phyloP scores from a whole-genome alignment of 2,113 vertebrate species.

The Dicerorhinus sumatrensis region DNA sequence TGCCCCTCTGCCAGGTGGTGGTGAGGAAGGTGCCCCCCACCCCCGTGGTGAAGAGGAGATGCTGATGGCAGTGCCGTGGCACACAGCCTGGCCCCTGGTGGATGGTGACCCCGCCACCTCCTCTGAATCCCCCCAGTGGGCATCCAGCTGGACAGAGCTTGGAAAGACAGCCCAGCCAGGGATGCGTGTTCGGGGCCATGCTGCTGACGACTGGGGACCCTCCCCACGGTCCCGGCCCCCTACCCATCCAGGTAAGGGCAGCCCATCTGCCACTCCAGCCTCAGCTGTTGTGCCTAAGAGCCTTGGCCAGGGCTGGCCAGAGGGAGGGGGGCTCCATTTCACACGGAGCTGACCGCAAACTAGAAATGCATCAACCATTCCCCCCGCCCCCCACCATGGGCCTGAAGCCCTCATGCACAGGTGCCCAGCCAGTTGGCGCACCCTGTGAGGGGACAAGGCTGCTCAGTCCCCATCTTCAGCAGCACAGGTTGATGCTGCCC shows the following conservation, averaged over 20 bases:
- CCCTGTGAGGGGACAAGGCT: neutral
- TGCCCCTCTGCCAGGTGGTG: neutral
- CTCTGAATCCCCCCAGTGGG: neutral
- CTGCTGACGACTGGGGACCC: neutral
- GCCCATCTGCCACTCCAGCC: neutral
- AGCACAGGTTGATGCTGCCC: too few species aligned
- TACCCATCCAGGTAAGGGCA: neutral
- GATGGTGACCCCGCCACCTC: neutral
- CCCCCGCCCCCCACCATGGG: accelerated
- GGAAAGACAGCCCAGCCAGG: accelerated
- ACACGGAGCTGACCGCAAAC: neutral
- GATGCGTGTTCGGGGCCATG: accelerated
- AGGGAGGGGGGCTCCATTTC: neutral
- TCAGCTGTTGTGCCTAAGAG: neutral
- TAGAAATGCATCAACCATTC: neutral
- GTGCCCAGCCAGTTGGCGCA: neutral
- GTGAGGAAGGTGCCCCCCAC: neutral
- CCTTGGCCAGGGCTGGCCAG: neutral
- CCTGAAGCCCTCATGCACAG: neutral
- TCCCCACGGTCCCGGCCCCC: neutral
- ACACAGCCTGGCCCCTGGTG: neutral
- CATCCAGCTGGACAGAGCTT: neutral
- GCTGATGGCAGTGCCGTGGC: accelerated
- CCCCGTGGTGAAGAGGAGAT: accelerated
- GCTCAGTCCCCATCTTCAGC: accelerated